phyloP scores from a whole-genome alignment of 2,113 vertebrate genomes.

The Xiphophorus maculatus region DNA sequence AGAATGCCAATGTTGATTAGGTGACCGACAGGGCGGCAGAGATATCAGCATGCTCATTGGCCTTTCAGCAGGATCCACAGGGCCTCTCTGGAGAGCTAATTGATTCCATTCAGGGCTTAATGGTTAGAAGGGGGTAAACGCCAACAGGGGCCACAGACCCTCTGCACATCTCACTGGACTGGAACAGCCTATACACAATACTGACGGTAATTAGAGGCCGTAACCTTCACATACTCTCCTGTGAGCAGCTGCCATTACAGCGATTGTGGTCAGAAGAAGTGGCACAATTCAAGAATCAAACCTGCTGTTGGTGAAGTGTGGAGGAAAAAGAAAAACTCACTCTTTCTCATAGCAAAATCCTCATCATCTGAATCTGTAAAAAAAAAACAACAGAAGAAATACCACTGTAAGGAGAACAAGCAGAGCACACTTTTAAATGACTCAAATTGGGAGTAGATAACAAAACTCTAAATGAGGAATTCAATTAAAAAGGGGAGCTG shows the following conservation, averaged over 20 bases:
- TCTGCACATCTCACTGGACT: slow-evolving; percentile 32
- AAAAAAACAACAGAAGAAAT: background rate
- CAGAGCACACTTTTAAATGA: background rate
- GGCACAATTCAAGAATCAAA: background rate
- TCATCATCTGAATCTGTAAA: slow-evolving; percentile 54
- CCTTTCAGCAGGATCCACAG: slow-evolving; percentile 56
- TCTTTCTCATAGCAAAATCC: accelerated
- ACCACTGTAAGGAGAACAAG: slow-evolving; percentile 5
- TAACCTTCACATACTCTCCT: slow-evolving; percentile 44
- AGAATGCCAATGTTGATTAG: slow-evolving; percentile 76
- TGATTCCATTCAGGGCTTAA: slow-evolving; percentile 77
- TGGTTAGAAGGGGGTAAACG: slow-evolving; percentile 51
- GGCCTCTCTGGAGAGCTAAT: slow-evolving; percentile 67
- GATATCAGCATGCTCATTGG: slow-evolving; percentile 61
- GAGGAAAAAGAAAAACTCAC: slow-evolving; percentile 40
- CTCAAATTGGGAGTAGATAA: slow-evolving; percentile 5
- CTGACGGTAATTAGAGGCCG: slow-evolving; percentile 47
- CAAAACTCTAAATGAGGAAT: slow-evolving; percentile 23
- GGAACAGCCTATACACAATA: slow-evolving; percentile 43
- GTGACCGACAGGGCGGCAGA: slow-evolving; percentile 38
- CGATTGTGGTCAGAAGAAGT: slow-evolving; percentile 17
- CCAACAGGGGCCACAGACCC: slow-evolving; percentile 33
- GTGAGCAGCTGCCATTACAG: slow-evolving; percentile 16
- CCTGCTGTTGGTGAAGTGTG: background rate
- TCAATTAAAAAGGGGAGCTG: background rate